Base-by-base conservation (phyloP, 2,888 invertebrate species). In the Ennomos erosarius region DNA sequence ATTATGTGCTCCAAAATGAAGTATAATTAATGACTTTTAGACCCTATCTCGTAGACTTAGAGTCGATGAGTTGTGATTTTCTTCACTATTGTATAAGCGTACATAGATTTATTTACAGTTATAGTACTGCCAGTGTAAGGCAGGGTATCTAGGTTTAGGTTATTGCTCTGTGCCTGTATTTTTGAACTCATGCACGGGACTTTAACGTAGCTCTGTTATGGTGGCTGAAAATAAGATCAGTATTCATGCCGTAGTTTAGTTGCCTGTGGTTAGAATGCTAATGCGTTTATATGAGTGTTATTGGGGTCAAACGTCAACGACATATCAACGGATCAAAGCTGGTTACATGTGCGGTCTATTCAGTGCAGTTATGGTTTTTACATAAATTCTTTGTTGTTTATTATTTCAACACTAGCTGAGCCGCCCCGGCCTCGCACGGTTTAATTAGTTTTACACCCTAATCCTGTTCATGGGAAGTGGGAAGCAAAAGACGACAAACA, bases 71-170 rank as follows among this genome's bases (percentile, higher is more conserved):
- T 46, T n/a, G 36, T 42, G 48, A 12, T 45, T 54, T 59, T 54
- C 50, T 45, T 54, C 12, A 49, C 59, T 54, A 59, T 59, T 59
- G 59, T 59, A 39, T 54, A 59, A 59, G 59, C 53, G 52, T 52
- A 59, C 54, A 45, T 45, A 59, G 59, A 59, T 59, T 59, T 54
- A 59, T 59, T 54, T 59, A 59, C 59, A 59, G 59, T 59, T 54
- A 59, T 55, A 54, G 42, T 6, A 55, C 51, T 55, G 51, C 55
- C 48, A 59, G 44, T 54, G 50, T 56, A 36, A 56, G 45, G 46
- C 58, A 38, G 42, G 51, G 35, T 51, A 59, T 59, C 59, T 59
- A 59, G 59, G 55, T 60, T 60, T 51, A 51, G 59, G 59, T 60
- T 55, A 51, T 60, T 60, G 55, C 55, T 55, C 59, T 50, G 51